These are phyloP conservation scores for Drymodes brunneopygia DNA, from an alignment of 2,113 vertebrate species.

Conservation along the genomic window DNA sequence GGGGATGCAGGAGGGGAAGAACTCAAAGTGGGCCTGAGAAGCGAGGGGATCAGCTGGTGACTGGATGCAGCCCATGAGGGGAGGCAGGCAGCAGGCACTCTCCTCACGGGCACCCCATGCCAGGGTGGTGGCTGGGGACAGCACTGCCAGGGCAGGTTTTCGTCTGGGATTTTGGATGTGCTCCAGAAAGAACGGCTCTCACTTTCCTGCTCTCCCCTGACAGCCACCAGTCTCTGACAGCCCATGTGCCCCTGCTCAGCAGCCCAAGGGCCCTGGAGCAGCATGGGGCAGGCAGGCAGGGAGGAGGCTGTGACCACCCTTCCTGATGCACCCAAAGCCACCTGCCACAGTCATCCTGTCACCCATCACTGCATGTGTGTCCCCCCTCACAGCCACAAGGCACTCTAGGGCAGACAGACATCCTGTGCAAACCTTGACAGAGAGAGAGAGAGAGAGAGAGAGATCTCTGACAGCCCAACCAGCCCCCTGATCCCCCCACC, in stretches of 20 bases:
- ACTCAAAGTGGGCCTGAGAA: background rate
- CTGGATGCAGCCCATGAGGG: rapidly evolving
- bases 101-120: rapidly evolving
- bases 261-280: rapidly evolving
- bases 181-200: background rate
- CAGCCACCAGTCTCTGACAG: background rate
- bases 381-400: background rate
- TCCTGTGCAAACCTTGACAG: background rate
- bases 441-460: background rate
- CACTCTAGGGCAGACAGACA: background rate
- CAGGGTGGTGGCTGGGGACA: background rate
- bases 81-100: rapidly evolving
- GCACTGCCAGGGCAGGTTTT: background rate
- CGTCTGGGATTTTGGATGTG: background rate
- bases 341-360: background rate
- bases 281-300: background rate
- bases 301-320: background rate
- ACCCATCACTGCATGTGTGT: background rate
- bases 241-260: background rate
- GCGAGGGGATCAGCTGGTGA: background rate
- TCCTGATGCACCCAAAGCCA: background rate
- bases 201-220: background rate
- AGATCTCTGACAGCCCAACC: rapidly evolving
- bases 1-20: background rate
- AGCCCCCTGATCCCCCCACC: rapidly evolving